These are phyloP conservation scores for Lasioglossum figueresi DNA, from an alignment of 2,888 invertebrate genomes.

Conservation along the genomic window DNA sequence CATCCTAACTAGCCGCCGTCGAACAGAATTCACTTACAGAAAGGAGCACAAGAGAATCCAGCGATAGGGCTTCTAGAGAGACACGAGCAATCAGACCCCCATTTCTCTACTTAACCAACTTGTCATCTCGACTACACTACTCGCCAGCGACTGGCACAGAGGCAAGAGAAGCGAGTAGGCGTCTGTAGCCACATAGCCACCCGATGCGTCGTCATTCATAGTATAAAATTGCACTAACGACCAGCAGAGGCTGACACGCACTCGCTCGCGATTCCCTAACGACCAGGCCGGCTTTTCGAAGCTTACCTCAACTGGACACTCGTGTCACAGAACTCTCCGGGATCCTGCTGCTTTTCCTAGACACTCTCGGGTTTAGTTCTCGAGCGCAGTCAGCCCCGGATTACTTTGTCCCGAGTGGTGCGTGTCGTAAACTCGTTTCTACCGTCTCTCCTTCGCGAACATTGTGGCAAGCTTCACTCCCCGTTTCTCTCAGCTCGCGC, in stretches of 20 bases:
- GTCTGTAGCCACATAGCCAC: background rate
- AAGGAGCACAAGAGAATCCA: background rate
- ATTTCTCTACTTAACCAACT: background rate
- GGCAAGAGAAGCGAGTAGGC: background rate
- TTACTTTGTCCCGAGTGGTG: slow-evolving; percentile 7
- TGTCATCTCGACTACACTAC: background rate
- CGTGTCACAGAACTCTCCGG: background rate
- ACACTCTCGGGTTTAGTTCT: background rate
- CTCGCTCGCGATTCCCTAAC: background rate
- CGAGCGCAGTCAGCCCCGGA: background rate
- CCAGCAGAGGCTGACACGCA: background rate
- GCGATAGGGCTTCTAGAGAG: background rate
- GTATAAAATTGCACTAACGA: background rate
- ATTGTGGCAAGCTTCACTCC: background rate
- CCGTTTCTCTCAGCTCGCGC: background rate
- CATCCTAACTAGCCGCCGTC: background rate
- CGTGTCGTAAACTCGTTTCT: slow-evolving; percentile 7
- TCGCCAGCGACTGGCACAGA: background rate
- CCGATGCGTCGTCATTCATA: slow-evolving; percentile 12
- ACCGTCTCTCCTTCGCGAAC: slow-evolving; percentile 3
- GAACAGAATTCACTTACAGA: background rate
- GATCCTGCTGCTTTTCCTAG: background rate
- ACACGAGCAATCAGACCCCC: background rate
- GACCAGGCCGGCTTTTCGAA: background rate
- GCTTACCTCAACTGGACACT: slow-evolving; percentile 2